Evolutionary conservation across 2,888 invertebrate genomes (phyloP).

Genomic region (Oxycera nigricornis): DNA sequence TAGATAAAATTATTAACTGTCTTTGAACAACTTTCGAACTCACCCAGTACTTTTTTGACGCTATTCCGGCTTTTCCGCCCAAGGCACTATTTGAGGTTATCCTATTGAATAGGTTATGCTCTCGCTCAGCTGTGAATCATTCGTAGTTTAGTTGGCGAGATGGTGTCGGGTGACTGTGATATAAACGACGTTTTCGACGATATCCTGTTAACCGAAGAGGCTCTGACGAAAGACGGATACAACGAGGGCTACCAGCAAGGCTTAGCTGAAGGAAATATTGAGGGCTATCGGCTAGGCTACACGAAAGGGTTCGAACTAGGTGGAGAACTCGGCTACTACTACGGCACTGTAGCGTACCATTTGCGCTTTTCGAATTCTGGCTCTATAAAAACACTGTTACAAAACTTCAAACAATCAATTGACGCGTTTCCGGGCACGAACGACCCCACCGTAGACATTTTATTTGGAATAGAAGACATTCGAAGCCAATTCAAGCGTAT

Average conservation of each 20-base stretch:
- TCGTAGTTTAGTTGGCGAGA: constrained; percentile 15
- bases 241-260: constrained; percentile 73
- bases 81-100: no score
- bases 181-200: constrained; percentile 78
- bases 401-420: constrained; percentile 68
- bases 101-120: no score
- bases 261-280: constrained; percentile 67
- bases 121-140: no score
- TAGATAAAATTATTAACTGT: no score
- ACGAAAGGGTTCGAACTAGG: constrained; percentile 79
- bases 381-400: constrained; percentile 66
- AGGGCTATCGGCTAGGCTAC: constrained; percentile 75
- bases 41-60: no score
- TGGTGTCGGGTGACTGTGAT: constrained; percentile 64
- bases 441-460: constrained; percentile 70
- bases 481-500: constrained; percentile 73
- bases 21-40: no score
- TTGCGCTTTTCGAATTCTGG: constrained; percentile 62
- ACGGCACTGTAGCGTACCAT: constrained; percentile 67
- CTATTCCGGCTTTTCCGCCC: no score
- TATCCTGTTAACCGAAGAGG: constrained; percentile 74
- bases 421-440: constrained; percentile 72
- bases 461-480: constrained; percentile 68
- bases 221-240: constrained; percentile 69
- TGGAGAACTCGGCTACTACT: constrained; percentile 78